Evolutionary conservation across 2,888 invertebrate genomes (phyloP), one percentile per base, ranked within the genome.

Genomic region (Spodoptera littoralis): DNA sequence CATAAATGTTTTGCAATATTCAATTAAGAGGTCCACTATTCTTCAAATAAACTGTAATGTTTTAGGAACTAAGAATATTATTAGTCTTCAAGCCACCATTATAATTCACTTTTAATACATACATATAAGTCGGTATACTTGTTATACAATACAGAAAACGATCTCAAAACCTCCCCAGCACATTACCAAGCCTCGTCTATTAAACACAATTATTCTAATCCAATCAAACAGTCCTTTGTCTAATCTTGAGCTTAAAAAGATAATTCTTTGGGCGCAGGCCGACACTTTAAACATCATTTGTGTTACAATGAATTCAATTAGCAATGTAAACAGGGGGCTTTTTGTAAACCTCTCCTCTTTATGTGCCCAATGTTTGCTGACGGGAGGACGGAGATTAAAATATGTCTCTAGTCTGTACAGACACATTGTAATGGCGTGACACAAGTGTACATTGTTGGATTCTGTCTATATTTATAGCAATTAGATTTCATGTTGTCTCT

Each of bases 241-340:
- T 74, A 73, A 71, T 73, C 72, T 72, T 60, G 47, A 72, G 59
- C 76, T 74, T 82, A 82, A 83, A 83, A 81, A 79, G 80, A 83
- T 83, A 82, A 77, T 82, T 79, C 57, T 59, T 74, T 65, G 73
- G 83, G 85, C 84, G 80, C 85, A 83, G 77, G 80, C 82, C 58
- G 79, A 77, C 83, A 85, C 84, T 89, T 87, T 84, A 88, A 89
- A 90, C 91, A 90, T 90, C 86, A 85, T 90, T 90, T 91, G 89
- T 88, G 88, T 79, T 87, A 91, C 92, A 93, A 92, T 90, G 91
- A 91, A 92, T 92, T 92, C 93, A 93, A 93, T 93, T 93, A 93
- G 91, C 86, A 82, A 77, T 71, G 85, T 85, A 93, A 93, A 93
- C 92, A 92, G 80, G 87, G 90, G 90, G 80, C 82, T 83, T 87